phyloP scores from a whole-genome alignment of 2,113 vertebrate genomes.

The Nicator chloris region DNA sequence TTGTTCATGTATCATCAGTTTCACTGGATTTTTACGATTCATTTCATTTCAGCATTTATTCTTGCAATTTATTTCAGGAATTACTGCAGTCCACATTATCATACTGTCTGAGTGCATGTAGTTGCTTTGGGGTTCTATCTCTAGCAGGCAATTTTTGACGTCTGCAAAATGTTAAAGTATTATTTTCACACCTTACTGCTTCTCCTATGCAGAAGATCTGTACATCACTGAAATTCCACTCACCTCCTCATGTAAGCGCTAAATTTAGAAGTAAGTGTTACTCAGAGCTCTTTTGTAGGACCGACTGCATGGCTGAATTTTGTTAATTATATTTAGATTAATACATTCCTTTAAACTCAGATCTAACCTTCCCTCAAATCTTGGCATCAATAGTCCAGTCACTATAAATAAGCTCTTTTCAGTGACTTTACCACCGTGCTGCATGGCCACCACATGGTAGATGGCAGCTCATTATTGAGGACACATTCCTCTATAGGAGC shows the following conservation, averaged over 20 bases:
- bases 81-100: not conserved
- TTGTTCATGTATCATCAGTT: not conserved
- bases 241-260: not conserved
- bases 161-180: not conserved
- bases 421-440: not conserved
- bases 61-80: not conserved
- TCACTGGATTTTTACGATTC: not conserved
- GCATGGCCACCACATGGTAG: not conserved
- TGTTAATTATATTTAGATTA: not conserved
- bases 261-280: not conserved
- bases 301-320: not conserved
- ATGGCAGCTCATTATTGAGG: not conserved
- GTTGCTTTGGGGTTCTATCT: not conserved
- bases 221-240: not conserved
- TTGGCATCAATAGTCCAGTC: not conserved
- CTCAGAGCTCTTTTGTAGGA: not conserved
- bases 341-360: not conserved
- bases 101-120: not conserved
- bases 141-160: not conserved
- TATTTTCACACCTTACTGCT: not conserved
- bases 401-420: not conserved
- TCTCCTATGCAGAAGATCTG: not conserved
- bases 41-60: not conserved
- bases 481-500: not conserved
- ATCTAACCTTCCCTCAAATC: not conserved